Evolutionary conservation across 1,140 invertebrate species (phyloP).

Genomic region (Trissolcus basalis): DNA sequence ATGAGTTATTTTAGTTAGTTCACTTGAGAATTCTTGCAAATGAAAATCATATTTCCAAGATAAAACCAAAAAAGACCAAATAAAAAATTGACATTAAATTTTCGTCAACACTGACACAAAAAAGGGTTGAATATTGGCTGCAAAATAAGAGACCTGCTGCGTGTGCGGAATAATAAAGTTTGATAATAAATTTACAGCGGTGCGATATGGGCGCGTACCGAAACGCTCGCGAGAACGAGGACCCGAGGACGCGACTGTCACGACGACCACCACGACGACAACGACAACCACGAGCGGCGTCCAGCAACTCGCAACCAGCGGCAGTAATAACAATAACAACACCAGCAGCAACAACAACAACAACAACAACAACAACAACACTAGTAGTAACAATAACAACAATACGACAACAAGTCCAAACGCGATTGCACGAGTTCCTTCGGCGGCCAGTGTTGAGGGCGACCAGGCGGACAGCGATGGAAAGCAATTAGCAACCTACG

Average conservation of each 20-base stretch:
- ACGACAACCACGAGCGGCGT: slow-evolving; percentile 67
- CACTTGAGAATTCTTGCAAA: no score
- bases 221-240: slow-evolving; percentile 91
- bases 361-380: slow-evolving; percentile 50
- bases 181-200: slow-evolving; percentile 81
- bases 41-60: no score
- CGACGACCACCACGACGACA: slow-evolving; percentile 64
- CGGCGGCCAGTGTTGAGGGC: slow-evolving; percentile 70
- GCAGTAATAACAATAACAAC: slow-evolving; percentile 47
- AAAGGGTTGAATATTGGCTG: no score
- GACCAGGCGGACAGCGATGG: slow-evolving; percentile 76
- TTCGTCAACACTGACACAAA: no score
- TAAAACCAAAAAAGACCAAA: no score
- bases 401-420: slow-evolving; percentile 56
- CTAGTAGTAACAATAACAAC: slow-evolving; percentile 59
- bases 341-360: slow-evolving; percentile 47
- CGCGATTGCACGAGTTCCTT: slow-evolving; percentile 64
- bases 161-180: slow-evolving; percentile 12
- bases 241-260: slow-evolving; percentile 74
- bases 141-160: no score
- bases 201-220: slow-evolving; percentile 95
- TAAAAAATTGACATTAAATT: no score
- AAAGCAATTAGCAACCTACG: slow-evolving; percentile 84
- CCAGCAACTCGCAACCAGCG: slow-evolving; percentile 64
- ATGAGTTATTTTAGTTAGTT: no score